A percentile compares a stretch with the other conserved stretches of the same genome.
These are phyloP conservation scores for Ceryle rudis DNA, from an alignment of 2,797 vertebrate species.

Conservation along the genomic window DNA sequence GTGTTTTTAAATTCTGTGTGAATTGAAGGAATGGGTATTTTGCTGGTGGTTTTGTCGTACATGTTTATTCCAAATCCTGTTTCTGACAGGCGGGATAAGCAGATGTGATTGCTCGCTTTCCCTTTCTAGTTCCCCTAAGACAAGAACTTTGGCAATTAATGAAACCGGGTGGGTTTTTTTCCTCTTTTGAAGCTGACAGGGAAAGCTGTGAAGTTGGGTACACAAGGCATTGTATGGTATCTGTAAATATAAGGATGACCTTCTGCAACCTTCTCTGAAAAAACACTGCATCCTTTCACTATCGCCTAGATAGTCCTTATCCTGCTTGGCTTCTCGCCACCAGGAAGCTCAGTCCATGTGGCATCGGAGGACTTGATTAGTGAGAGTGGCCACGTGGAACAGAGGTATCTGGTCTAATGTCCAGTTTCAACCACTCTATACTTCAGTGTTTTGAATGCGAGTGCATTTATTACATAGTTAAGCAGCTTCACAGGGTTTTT, in stretches of 20 bases:
- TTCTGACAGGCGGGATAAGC: conserved; percentile 41
- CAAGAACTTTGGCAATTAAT: conserved; percentile 40
- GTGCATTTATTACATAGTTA: neutral
- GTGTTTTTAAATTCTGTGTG: neutral
- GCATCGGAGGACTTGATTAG: conserved; percentile 10
- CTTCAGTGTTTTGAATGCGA: neutral
- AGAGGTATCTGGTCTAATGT: neutral
- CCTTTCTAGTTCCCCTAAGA: conserved; percentile 7
- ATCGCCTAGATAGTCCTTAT: conserved; percentile 54
- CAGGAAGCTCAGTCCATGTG: conserved; percentile 54
- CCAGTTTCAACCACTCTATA: neutral
- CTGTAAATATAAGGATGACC: conserved; percentile 57
- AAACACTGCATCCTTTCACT: conserved; percentile 55
- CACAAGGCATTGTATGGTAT: conserved; percentile 41
- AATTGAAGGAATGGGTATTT: neutral
- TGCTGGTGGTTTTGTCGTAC: neutral
- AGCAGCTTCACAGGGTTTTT: neutral
- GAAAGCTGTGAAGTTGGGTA: conserved; percentile 32
- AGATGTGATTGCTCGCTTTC: neutral
- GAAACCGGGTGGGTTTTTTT: neutral
- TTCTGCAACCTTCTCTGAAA: conserved; percentile 55
- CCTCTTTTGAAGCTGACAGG: conserved; percentile 24
- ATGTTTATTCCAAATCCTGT: neutral
- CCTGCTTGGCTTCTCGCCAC: conserved; percentile 31
- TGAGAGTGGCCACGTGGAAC: neutral